A percentile compares a stretch with the other conserved stretches of the same genome.
phyloP scores from a whole-genome alignment of 2,888 invertebrate species.

The Lottia gigantea region DNA sequence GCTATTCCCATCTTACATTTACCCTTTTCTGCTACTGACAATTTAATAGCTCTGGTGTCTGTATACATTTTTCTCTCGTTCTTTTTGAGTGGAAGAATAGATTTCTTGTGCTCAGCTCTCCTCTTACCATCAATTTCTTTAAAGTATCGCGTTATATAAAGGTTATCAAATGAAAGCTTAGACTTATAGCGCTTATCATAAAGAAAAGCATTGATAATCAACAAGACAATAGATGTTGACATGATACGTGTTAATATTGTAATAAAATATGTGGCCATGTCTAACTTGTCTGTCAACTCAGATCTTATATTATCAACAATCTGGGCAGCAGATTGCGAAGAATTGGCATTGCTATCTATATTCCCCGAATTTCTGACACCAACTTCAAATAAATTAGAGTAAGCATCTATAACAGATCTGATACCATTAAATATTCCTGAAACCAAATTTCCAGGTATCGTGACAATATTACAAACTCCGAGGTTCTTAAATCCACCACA shows the following conservation, averaged over 20 bases:
- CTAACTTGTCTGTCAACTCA: not conserved
- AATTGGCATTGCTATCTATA: not conserved
- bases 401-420: not conserved
- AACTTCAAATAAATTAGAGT: not conserved
- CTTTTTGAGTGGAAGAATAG: constrained; percentile 14
- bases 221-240: not conserved
- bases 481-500: not conserved
- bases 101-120: not conserved
- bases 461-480: not conserved
- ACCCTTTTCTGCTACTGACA: not conserved
- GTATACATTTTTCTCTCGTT: constrained; percentile 14
- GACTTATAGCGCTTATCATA: constrained; percentile 11
- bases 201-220: constrained; percentile 13
- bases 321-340: constrained; percentile 2
- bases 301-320: not conserved
- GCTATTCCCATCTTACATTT: constrained; percentile 14
- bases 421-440: not conserved
- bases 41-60: not conserved
- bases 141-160: constrained; percentile 8
- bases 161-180: constrained; percentile 14
- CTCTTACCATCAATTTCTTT: constrained; percentile 10
- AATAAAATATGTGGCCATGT: not conserved
- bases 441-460: not conserved
- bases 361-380: not conserved
- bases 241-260: not conserved